Evolutionary conservation across 2,113 vertebrate genomes (phyloP).

Genomic region (Chrysochloris asiatica): DNA sequence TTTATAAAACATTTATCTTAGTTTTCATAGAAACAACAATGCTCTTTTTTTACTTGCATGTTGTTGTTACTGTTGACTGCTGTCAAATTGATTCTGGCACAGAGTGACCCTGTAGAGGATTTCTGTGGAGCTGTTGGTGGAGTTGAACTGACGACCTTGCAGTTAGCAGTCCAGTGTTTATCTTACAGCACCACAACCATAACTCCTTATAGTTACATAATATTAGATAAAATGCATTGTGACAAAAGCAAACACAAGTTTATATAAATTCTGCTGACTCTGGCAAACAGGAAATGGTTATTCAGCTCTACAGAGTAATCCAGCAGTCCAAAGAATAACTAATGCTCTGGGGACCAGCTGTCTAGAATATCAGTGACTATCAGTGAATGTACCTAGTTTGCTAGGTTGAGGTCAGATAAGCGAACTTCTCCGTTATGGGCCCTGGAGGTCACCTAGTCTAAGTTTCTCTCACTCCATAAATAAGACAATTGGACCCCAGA

Average conservation of each 20-base stretch:
- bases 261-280: background rate
- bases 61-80: no score
- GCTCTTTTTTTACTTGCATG: background rate
- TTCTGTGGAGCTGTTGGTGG: no score
- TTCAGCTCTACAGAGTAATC: background rate
- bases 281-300: background rate
- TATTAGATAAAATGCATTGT: background rate
- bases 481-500: background rate
- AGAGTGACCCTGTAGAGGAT: no score
- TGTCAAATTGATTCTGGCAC: no score
- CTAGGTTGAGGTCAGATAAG: slow-evolving; percentile 31
- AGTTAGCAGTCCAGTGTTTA: no score
- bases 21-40: background rate
- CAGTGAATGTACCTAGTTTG: background rate
- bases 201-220: no score
- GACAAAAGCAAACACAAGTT: background rate
- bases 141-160: no score
- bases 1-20: background rate
- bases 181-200: no score
- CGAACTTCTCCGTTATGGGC: background rate
- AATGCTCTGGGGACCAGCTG: background rate
- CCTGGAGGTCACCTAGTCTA: background rate
- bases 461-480: background rate
- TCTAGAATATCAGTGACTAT: background rate
- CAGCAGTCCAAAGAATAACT: background rate